Evolutionary conservation across 2,113 vertebrate genomes (phyloP), one percentile per base, ranked within the genome.

Genomic region (Abramis brama): DNA sequence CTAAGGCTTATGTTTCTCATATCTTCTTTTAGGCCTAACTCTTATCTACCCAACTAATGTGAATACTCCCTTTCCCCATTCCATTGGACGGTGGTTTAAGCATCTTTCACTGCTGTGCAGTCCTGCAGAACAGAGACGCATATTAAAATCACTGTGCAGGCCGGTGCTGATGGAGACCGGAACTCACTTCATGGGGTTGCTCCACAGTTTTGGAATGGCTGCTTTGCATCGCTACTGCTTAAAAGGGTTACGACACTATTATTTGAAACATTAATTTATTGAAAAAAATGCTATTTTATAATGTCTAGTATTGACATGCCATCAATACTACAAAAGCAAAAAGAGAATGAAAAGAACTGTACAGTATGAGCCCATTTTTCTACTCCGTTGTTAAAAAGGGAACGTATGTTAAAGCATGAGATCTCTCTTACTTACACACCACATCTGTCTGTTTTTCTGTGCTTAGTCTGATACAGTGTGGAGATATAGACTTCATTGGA

Each of bases 231-330:
- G 84, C 76, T 80, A 60, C 47, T 86, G 85, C 82, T 88, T 66
- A 79, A 84, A 85, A 87, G 78, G 85, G 85, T 89, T 89, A 78
- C 8, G 45, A 62, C 77, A 36, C 83, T 81, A 27, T 74, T 57
- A 70, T 82, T 52, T 87, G 21, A 79, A 59, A 23, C 19, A 21
- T 77, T 75, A 27, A 25, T 73, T 83, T 87, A 21, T 85, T 83
- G 3, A 78, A 57, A 57, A 30, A 78, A 79, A 17, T 1, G 47
- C 10, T 36, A 79, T 79, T 79, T 83, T 83, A 43, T 86, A 64
- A 83, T 59, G 52, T 80, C 10, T 74, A 50, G 64, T 75, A 85
- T 86, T 83, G 60, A 23, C 71, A 25, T 82, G 66, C 6, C 10
- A 21, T 62, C 43, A 50, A 27, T 76, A 66, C 25, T 74, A 76